These are phyloP conservation scores for Sarcophilus harrisii DNA, from an alignment of 2,797 vertebrate genomes.

Conservation along the genomic window DNA sequence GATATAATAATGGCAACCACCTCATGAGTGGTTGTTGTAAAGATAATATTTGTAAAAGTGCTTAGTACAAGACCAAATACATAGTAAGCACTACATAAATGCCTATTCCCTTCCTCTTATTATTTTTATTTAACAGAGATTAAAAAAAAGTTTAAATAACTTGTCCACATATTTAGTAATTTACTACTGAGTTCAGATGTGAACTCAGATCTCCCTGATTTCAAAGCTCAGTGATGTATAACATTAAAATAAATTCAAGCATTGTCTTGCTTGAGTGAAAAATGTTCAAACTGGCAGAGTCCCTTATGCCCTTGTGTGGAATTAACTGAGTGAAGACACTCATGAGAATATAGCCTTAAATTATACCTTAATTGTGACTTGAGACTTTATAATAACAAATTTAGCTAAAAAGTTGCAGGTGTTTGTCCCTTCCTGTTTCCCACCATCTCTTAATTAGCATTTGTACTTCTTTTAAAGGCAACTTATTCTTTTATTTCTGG, in stretches of 20 bases:
- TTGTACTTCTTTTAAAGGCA: too few species aligned
- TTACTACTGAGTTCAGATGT: neutral
- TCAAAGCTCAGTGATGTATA: neutral
- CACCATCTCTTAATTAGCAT: too few species aligned
- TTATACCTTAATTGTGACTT: too few species aligned
- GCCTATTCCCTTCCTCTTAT: neutral
- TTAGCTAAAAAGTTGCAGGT: too few species aligned
- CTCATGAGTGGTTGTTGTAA: neutral
- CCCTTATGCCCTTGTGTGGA: neutral
- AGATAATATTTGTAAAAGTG: neutral
- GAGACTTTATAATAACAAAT: too few species aligned
- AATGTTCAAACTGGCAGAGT: neutral
- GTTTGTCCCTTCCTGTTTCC: too few species aligned
- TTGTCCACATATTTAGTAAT: neutral
- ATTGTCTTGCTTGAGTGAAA: neutral
- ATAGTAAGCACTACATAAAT: neutral
- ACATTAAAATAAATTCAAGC: neutral
- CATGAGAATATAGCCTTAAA: too few species aligned
- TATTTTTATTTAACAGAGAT: neutral
- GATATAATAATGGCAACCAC: neutral
- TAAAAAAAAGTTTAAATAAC: neutral
- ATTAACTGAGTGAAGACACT: too few species aligned
- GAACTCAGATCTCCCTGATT: neutral
- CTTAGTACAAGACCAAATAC: too few species aligned
- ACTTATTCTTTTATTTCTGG: too few species aligned